Evolutionary conservation across 2,888 invertebrate species (phyloP).

Genomic region (Mesodorylaimus sp.): DNA sequence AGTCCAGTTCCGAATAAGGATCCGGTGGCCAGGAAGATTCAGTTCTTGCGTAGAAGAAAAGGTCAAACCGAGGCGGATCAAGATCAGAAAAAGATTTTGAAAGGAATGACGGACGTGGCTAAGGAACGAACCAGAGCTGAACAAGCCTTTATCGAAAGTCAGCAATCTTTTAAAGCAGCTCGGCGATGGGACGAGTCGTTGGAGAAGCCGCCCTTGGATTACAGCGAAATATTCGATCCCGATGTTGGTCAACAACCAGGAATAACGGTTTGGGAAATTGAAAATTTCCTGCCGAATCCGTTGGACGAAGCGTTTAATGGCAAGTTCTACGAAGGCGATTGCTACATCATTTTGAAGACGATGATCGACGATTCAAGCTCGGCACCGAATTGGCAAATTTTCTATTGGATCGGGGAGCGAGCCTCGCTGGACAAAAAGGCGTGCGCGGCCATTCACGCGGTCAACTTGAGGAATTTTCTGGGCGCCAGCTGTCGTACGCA

Average conservation of each 20-base stretch:
- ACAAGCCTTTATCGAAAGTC: slow-evolving; percentile 29
- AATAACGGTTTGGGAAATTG: slow-evolving; percentile 91
- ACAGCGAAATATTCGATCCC: slow-evolving; percentile 85
- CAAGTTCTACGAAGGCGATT: slow-evolving; percentile 88
- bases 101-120: slow-evolving; percentile 65
- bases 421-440: slow-evolving; percentile 67
- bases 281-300: slow-evolving; percentile 89
- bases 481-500: slow-evolving; percentile 73
- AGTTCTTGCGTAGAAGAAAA: slow-evolving; percentile 50
- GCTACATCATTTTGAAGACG: slow-evolving; percentile 87
- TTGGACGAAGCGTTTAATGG: slow-evolving; percentile 66
- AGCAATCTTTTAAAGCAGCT: slow-evolving; percentile 30
- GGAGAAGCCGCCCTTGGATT: slow-evolving; percentile 83
- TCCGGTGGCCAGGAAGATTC: slow-evolving; percentile 79
- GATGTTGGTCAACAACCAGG: slow-evolving; percentile 60
- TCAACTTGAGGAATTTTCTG: slow-evolving; percentile 74
- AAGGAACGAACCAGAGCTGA: slow-evolving; percentile 46
- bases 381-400: slow-evolving; percentile 79
- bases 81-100: slow-evolving; percentile 67
- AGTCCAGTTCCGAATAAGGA: slow-evolving; percentile 43
- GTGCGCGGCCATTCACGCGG: slow-evolving; percentile 93
- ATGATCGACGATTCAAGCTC: slow-evolving; percentile 53
- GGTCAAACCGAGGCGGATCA: slow-evolving; percentile 57
- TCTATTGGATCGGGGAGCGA: slow-evolving; percentile 94
- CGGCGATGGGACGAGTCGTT: slow-evolving; percentile 89